These are phyloP conservation scores for Pristionchus exspectatus DNA, from an alignment of 2,888 invertebrate genomes.

Conservation along the genomic window DNA sequence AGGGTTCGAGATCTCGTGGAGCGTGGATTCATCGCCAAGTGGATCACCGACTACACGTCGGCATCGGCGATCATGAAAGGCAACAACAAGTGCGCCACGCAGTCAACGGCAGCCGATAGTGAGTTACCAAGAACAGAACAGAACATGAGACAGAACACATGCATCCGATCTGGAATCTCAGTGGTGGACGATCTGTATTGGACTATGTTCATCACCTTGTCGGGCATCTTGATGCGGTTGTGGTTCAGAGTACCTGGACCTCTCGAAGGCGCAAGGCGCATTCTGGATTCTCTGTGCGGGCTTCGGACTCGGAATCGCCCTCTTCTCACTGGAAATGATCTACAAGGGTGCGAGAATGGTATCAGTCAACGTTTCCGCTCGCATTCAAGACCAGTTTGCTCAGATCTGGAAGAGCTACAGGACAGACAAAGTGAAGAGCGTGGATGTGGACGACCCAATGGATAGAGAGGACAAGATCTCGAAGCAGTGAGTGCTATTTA, in stretches of 20 bases:
- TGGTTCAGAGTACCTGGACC: slow-evolving; percentile 66
- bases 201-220: no score
- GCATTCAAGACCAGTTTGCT: background rate
- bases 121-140: background rate
- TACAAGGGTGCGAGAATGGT: background rate
- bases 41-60: slow-evolving; percentile 70
- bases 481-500: slow-evolving; percentile 1
- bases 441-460: background rate
- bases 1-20: slow-evolving; percentile 72
- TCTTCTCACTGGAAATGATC: slow-evolving; percentile 60
- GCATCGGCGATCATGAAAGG: slow-evolving; percentile 64
- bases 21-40: slow-evolving; percentile 73
- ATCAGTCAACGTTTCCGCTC: background rate
- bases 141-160: no score
- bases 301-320: slow-evolving; percentile 57
- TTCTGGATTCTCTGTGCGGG: slow-evolving; percentile 73
- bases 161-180: no score
- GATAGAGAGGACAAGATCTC: background rate
- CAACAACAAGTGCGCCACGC: slow-evolving; percentile 61
- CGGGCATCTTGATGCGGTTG: background rate
- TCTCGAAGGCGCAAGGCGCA: slow-evolving; percentile 72
- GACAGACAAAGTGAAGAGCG: background rate
- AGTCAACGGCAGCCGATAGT: slow-evolving; percentile 59
- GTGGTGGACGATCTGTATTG: no score
- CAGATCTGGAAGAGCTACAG: slow-evolving; percentile 19